Percentiles rank a stretch among this genome's conserved stretches.
These are phyloP conservation scores for Tipula confusa DNA, from an alignment of 2,888 invertebrate genomes.

Conservation along the genomic window DNA sequence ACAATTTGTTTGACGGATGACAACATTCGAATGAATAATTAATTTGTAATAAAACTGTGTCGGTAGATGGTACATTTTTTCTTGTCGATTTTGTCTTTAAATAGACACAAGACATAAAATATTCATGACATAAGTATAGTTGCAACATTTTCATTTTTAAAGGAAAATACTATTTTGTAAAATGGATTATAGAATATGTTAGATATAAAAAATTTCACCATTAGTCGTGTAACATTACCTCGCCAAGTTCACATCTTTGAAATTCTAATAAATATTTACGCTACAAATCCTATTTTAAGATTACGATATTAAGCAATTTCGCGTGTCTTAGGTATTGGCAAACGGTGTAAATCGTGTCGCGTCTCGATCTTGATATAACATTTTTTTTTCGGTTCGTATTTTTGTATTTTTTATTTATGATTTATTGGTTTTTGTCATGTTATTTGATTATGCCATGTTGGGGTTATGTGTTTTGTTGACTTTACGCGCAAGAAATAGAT, in stretches of 20 bases:
- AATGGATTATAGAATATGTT: too few species aligned
- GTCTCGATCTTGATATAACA: slow-evolving; percentile 28
- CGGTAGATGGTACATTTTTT: background rate
- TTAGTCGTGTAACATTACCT: too few species aligned
- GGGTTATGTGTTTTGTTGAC: background rate
- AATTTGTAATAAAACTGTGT: background rate
- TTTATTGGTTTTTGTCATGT: background rate
- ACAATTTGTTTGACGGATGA: background rate
- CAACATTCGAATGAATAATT: background rate
- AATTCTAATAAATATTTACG: background rate
- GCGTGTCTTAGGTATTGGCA: slow-evolving; percentile 27
- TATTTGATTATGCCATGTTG: background rate
- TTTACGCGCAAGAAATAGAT: background rate
- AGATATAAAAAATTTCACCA: too few species aligned
- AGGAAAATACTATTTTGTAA: too few species aligned
- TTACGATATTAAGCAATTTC: background rate
- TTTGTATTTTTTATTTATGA: background rate
- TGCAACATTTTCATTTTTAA: too few species aligned
- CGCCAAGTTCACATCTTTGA: too few species aligned
- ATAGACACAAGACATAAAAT: background rate
- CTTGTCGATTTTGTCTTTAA: too few species aligned
- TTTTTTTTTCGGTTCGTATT: background rate
- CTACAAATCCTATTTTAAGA: background rate
- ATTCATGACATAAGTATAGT: background rate
- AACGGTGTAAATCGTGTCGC: slow-evolving; percentile 28